Percentiles rank a stretch among this genome's conserved stretches.
Evolutionary conservation across 2,797 vertebrate species (phyloP).

Genomic region (Sebastes cheni): DNA sequence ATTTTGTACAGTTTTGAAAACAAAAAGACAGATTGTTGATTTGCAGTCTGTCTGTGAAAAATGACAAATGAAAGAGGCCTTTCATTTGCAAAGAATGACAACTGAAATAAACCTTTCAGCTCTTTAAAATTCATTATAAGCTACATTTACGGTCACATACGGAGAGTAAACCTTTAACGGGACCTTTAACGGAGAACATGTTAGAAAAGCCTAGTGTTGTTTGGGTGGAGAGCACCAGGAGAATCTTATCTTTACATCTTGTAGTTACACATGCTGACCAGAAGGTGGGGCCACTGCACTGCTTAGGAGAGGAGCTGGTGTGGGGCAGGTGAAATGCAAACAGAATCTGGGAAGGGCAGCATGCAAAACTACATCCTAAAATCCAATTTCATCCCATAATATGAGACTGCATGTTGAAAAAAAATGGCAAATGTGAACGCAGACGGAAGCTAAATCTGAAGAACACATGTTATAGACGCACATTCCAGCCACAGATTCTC

Average conservation of each 20-base stretch:
- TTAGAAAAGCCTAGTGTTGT: background rate
- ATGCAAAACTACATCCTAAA: slow-evolving; percentile 57
- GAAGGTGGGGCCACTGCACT: slow-evolving; percentile 50
- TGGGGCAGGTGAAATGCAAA: slow-evolving; percentile 48
- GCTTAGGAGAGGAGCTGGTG: background rate
- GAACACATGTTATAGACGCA: background rate
- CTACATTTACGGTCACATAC: background rate
- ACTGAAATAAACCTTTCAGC: background rate
- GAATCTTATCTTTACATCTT: background rate
- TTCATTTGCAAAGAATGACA: background rate
- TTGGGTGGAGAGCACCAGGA: background rate
- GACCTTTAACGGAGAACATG: background rate
- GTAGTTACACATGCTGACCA: slow-evolving; percentile 54
- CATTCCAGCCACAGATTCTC: slow-evolving; percentile 22
- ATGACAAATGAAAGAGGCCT: background rate
- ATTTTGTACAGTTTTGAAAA: background rate
- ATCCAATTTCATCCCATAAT: slow-evolving; percentile 25
- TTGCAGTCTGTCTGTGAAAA: background rate
- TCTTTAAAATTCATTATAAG: background rate
- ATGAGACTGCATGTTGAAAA: slow-evolving; percentile 33
- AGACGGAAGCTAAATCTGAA: background rate
- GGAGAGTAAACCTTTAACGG: background rate
- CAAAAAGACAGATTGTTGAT: background rate
- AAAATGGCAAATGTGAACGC: background rate
- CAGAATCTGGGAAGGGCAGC: slow-evolving; percentile 42